phyloP scores from a whole-genome alignment of 2,888 invertebrate genomes.

The Hemicrepidius hirtus region DNA sequence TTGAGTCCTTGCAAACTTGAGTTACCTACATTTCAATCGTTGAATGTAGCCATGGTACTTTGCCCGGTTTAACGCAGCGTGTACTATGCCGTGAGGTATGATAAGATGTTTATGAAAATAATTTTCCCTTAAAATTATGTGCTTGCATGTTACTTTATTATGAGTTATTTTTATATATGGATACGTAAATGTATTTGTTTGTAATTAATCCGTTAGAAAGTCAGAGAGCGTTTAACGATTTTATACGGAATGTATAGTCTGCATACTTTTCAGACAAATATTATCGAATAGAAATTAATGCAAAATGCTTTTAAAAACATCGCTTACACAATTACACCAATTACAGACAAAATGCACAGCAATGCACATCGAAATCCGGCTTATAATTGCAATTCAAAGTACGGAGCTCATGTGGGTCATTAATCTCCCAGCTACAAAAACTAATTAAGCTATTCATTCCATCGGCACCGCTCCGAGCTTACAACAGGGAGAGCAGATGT shows the following conservation, averaged over 20 bases:
- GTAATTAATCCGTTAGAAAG: too few species aligned
- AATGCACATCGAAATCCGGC: constrained; percentile 28
- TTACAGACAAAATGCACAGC: constrained; percentile 29
- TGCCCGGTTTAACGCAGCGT: too few species aligned
- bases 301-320: not conserved
- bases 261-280: not conserved
- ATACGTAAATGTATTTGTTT: too few species aligned
- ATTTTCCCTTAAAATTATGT: too few species aligned
- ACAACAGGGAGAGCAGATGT: constrained; percentile 53
- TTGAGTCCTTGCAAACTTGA: too few species aligned
- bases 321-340: constrained; percentile 21
- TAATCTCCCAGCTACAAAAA: constrained; percentile 67
- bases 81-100: too few species aligned
- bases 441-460: constrained; percentile 69
- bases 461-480: constrained; percentile 57
- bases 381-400: constrained; percentile 62
- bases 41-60: too few species aligned
- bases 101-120: too few species aligned
- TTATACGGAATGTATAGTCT: not conserved
- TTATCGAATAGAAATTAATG: not conserved
- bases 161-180: too few species aligned
- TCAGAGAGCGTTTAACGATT: too few species aligned
- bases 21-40: too few species aligned
- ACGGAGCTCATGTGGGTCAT: constrained; percentile 67
- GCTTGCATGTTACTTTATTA: too few species aligned